phyloP scores from a whole-genome alignment of 1,140 invertebrate species.

The Drosophila subobscura region DNA sequence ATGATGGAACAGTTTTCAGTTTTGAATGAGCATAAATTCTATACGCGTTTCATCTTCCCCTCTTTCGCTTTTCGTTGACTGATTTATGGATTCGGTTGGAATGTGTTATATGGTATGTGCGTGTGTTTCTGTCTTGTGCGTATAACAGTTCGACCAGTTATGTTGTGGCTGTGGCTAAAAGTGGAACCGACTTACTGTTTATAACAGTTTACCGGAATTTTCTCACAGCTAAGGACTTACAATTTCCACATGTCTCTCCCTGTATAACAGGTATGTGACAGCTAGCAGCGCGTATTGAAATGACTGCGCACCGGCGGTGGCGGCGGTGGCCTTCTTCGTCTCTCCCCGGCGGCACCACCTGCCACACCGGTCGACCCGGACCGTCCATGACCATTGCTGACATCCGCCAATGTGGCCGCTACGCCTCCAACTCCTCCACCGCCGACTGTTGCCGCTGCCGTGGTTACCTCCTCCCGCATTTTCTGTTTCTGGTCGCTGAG shows the following conservation, averaged over 20 bases:
- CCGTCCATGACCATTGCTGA: conserved; percentile 9
- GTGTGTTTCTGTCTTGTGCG: too few species aligned
- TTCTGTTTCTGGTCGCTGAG: conserved; percentile 77
- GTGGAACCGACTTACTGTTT: too few species aligned
- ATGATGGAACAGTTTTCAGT: conserved; percentile 47
- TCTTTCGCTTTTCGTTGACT: conserved; percentile 5
- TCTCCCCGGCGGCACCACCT: conserved; percentile 19
- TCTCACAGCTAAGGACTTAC: too few species aligned
- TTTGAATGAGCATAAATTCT: conserved; percentile 54
- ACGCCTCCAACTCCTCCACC: conserved; percentile 14
- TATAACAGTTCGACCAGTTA: too few species aligned
- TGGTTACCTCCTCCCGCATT: conserved; percentile 56
- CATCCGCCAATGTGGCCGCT: not conserved
- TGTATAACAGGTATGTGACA: too few species aligned
- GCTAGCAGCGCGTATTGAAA: conserved; percentile 70
- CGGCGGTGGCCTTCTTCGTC: conserved; percentile 54
- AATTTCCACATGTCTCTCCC: too few species aligned
- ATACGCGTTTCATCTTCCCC: conserved; percentile 17
- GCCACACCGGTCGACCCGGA: not conserved
- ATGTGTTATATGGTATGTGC: too few species aligned
- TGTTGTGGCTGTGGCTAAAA: too few species aligned
- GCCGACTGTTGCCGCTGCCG: conserved; percentile 10
- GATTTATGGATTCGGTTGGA: conserved; percentile 13
- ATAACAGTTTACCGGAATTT: too few species aligned
- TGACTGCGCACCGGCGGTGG: conserved; percentile 65